Conservation (phyloP, 1,140 invertebrate genomes). For the Asobara japonica region DNA sequence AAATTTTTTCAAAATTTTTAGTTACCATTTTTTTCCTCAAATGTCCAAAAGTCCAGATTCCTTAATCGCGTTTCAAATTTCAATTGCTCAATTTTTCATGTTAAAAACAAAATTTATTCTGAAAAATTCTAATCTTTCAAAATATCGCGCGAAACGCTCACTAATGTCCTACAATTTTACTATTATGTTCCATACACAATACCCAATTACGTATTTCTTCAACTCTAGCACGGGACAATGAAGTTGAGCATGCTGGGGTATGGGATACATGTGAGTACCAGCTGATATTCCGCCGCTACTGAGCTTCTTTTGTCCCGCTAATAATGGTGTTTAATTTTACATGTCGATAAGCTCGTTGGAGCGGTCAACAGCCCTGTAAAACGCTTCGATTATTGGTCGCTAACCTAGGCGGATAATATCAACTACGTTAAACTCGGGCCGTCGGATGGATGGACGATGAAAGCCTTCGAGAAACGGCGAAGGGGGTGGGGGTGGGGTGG, state of each 20-base stretch:
- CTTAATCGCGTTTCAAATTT: no score
- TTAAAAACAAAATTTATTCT: no score
- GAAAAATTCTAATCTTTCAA: no score
- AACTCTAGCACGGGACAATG: background rate
- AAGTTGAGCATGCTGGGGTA: background rate
- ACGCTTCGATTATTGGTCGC: slow-evolving; percentile 2
- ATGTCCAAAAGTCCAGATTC: no score
- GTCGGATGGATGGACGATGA: slow-evolving; percentile 3
- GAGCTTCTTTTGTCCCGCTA: background rate
- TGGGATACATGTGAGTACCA: background rate
- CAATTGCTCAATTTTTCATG: no score
- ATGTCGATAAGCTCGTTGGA: slow-evolving; percentile 15
- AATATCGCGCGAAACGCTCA: no score
- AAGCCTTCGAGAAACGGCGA: background rate
- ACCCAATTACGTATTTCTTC: background rate
- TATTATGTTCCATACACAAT: no score
- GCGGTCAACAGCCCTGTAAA: slow-evolving; percentile 8
- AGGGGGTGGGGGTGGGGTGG: background rate
- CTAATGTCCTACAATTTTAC: no score
- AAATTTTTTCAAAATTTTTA: no score
- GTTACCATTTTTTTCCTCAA: no score
- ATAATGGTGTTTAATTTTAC: slow-evolving; percentile 14
- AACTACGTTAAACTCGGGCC: slow-evolving; percentile 6
- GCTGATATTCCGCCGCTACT: background rate
- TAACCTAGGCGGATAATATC: slow-evolving; percentile 11